phyloP scores from a whole-genome alignment of 2,113 vertebrate species.

The Syngnathoides biaculeatus region DNA sequence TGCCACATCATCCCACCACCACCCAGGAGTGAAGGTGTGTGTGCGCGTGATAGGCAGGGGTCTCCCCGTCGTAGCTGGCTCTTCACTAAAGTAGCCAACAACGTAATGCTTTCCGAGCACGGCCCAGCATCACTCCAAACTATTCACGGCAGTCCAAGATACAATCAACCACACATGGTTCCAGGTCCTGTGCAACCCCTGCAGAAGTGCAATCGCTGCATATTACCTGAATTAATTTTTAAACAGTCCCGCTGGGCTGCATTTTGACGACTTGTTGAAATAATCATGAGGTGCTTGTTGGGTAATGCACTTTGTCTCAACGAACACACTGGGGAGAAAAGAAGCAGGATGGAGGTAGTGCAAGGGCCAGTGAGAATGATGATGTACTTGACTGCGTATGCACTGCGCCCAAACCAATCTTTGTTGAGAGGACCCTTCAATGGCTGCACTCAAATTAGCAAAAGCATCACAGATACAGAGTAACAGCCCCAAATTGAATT shows the following conservation, averaged over 20 bases:
- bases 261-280: slow-evolving; percentile 65
- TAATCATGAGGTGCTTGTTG: slow-evolving; percentile 66
- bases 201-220: slow-evolving; percentile 50
- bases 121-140: slow-evolving; percentile 33
- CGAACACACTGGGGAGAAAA: slow-evolving; percentile 20
- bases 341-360: slow-evolving; percentile 31
- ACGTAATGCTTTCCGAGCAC: neutral
- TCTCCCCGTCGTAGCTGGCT: slow-evolving; percentile 33
- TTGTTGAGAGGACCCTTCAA: slow-evolving; percentile 66
- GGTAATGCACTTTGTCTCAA: slow-evolving; percentile 57
- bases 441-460: slow-evolving; percentile 73
- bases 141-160: slow-evolving; percentile 53
- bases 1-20: too few species aligned
- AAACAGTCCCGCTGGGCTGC: slow-evolving; percentile 47
- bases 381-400: slow-evolving; percentile 58
- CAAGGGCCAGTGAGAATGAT: slow-evolving; percentile 35
- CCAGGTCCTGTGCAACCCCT: slow-evolving; percentile 26
- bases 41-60: slow-evolving; percentile 7
- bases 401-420: slow-evolving; percentile 65
- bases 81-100: slow-evolving; percentile 16
- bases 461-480: slow-evolving; percentile 70
- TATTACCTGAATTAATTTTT: slow-evolving; percentile 63
- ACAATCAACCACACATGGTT: slow-evolving; percentile 49
- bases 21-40: too few species aligned
- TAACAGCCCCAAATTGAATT: slow-evolving; percentile 75